Percentiles rank a stretch among this genome's conserved stretches.
These are phyloP conservation scores for Gasterosteus aculeatus DNA, from an alignment of 2,113 vertebrate species.

Conservation along the genomic window DNA sequence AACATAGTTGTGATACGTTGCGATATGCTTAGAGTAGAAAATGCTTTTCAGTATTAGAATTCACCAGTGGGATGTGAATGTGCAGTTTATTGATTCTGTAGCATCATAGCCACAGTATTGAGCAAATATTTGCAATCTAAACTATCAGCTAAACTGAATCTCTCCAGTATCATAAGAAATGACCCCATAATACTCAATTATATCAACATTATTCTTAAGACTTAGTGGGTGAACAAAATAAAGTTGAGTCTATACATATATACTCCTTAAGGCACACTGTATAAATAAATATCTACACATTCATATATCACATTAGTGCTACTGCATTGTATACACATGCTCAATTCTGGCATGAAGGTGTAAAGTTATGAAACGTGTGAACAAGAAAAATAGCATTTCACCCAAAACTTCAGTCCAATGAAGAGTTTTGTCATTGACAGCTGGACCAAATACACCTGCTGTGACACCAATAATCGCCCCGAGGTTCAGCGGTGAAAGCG, in stretches of 20 bases:
- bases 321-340: neutral
- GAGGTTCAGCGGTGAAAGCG: slow-evolving; percentile 17
- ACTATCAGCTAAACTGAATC: neutral
- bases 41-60: neutral
- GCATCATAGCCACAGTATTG: no score
- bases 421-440: slow-evolving; percentile 19
- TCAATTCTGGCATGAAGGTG: neutral
- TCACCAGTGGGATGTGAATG: neutral
- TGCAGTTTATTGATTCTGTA: neutral
- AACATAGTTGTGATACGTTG: neutral
- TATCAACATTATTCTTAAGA: neutral
- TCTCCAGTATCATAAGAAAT: neutral
- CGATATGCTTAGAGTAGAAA: neutral
- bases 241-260: no score
- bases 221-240: neutral
- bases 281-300: neutral
- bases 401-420: neutral
- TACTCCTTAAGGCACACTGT: neutral
- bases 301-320: neutral
- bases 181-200: neutral
- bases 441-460: neutral
- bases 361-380: neutral
- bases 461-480: slow-evolving; percentile 2
- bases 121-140: neutral
- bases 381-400: neutral